A percentile compares a stretch with the other conserved stretches of the same genome.
phyloP scores from a whole-genome alignment of 2,113 vertebrate species.

The Thunnus thynnus region DNA sequence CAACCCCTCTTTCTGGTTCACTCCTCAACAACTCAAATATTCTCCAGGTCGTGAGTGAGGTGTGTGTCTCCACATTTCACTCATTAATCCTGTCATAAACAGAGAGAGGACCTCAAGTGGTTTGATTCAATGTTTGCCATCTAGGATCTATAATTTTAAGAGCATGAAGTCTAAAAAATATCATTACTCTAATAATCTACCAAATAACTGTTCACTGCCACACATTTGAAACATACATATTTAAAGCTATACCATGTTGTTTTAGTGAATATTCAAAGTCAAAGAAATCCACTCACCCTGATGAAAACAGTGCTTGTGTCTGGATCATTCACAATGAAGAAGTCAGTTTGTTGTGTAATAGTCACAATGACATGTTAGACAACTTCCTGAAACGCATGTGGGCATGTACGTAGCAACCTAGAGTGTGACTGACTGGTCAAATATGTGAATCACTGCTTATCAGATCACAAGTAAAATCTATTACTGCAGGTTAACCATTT shows the following conservation, averaged over 20 bases:
- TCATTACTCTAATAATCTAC: not conserved
- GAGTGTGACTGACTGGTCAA: not conserved
- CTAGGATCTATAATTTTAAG: not conserved
- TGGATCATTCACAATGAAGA: not conserved
- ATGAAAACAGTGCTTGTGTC: not conserved
- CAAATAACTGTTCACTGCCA: not conserved
- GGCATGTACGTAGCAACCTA: not conserved
- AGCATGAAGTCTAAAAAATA: not conserved
- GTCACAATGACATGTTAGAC: too few relatives aligned
- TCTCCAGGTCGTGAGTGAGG: too few relatives aligned
- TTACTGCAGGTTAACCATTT: too few relatives aligned
- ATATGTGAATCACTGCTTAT: not conserved
- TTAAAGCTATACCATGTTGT: too few relatives aligned
- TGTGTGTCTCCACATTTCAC: too few relatives aligned
- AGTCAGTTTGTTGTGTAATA: not conserved
- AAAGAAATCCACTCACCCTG: not conserved
- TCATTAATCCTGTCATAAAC: too few relatives aligned
- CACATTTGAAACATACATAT: too few relatives aligned
- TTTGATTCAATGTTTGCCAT: not conserved
- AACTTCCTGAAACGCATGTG: not conserved
- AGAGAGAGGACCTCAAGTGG: too few relatives aligned
- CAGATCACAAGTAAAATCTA: not conserved
- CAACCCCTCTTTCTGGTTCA: too few relatives aligned
- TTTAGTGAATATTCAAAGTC: too few relatives aligned
- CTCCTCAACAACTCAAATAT: too few relatives aligned